phyloP scores from a whole-genome alignment of 2,888 invertebrate species.

The Tribolium freemani region DNA sequence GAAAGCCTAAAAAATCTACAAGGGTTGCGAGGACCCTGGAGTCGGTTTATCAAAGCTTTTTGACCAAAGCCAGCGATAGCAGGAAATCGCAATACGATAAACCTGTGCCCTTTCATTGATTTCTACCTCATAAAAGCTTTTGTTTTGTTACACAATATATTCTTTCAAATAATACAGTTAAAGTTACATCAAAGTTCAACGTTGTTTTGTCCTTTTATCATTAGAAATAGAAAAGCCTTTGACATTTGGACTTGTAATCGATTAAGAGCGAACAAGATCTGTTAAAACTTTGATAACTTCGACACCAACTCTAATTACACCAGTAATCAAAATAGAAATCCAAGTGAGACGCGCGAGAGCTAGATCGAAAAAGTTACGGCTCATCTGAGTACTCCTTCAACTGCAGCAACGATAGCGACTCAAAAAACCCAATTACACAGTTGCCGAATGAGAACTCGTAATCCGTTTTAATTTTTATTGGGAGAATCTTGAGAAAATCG shows the following conservation, averaged over 20 bases:
- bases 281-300: not conserved
- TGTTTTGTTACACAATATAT: constrained; percentile 8
- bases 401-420: not conserved
- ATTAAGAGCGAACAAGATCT: constrained; percentile 1
- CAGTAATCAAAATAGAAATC: constrained; percentile 7
- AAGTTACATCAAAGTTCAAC: constrained; percentile 4
- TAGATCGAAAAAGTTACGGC: constrained; percentile 7
- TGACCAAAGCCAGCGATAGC: not conserved
- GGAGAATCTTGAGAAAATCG: no score
- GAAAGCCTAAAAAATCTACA: not conserved
- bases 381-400: not conserved
- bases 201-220: constrained; percentile 4
- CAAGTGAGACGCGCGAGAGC: not conserved
- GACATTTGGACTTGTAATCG: constrained; percentile 19
- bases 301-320: not conserved
- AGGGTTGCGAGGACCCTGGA: no score
- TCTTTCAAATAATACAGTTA: not conserved
- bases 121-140: not conserved
- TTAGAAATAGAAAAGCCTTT: constrained; percentile 6
- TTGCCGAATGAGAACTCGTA: no score
- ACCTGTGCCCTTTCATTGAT: constrained; percentile 1
- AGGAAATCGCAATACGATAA: constrained; percentile 1
- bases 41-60: not conserved
- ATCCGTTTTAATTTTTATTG: no score
- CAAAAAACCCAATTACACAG: not conserved